Conservation (phyloP, 2,113 vertebrate genomes). For the Petaurus breviceps region DNA sequence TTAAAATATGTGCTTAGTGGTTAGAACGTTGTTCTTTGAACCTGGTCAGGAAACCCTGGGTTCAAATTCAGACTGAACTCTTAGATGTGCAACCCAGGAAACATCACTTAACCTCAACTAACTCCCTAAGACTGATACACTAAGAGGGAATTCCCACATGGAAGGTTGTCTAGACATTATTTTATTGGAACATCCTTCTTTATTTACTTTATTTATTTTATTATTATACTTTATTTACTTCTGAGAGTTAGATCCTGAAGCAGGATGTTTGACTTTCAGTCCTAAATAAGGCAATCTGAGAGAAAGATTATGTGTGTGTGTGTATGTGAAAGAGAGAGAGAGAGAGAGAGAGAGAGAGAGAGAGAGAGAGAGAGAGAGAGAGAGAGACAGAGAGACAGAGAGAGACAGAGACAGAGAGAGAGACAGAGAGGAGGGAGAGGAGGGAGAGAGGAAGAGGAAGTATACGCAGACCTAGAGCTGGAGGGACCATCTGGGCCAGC, state of each 20-base stretch:
- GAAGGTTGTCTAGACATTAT: neutral
- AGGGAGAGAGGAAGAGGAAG: neutral
- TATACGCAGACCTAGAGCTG: neutral
- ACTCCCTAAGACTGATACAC: neutral
- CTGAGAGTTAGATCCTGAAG: slow-evolving; percentile 1
- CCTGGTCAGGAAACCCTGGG: neutral
- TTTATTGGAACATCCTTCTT: neutral
- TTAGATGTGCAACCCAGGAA: neutral
- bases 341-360: no score
- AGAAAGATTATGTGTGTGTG: neutral
- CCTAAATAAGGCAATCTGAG: neutral
- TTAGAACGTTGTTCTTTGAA: neutral
- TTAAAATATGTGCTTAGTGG: neutral
- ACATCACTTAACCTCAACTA: neutral
- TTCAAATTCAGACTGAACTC: neutral
- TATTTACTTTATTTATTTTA: no score
- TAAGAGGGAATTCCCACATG: neutral
- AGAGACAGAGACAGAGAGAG: neutral
- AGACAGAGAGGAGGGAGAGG: neutral
- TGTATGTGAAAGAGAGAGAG: no score
- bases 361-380: neutral
- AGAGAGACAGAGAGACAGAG: neutral
- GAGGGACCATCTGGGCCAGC: neutral
- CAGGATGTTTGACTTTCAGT: neutral
- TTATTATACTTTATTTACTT: no score